Conservation (phyloP, 2,113 vertebrate genomes). For the Microtus montanus region DNA sequence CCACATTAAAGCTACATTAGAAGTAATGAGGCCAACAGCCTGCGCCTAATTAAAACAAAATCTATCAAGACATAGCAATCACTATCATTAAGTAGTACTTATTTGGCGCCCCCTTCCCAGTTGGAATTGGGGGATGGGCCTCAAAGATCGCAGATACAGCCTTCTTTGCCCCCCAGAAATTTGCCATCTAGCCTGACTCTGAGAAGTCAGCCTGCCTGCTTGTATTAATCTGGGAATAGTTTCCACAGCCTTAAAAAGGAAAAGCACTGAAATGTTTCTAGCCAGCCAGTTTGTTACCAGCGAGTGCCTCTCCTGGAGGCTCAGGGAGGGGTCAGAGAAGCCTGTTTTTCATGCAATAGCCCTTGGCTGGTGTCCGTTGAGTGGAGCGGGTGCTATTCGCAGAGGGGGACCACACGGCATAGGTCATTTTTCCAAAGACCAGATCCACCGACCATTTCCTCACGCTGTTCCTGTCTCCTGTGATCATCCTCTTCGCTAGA, state of each 20-base stretch:
- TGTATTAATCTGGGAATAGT: conserved; percentile 69
- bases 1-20: conserved; percentile 80
- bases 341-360: background rate
- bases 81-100: conserved; percentile 75
- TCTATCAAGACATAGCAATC: conserved; percentile 73
- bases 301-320: conserved; percentile 11
- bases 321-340: background rate
- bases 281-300: conserved; percentile 30
- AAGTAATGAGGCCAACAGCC: conserved; percentile 74
- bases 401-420: background rate
- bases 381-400: background rate
- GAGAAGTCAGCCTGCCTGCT: conserved; percentile 60
- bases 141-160: conserved; percentile 55
- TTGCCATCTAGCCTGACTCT: conserved; percentile 58
- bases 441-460: background rate
- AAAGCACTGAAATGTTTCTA: background rate
- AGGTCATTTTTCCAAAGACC: background rate
- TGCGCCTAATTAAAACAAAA: conserved; percentile 79
- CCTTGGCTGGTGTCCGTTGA: background rate
- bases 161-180: conserved; percentile 69
- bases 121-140: conserved; percentile 48
- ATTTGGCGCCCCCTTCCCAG: conserved; percentile 60
- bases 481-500: background rate
- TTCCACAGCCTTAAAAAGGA: conserved; percentile 17
- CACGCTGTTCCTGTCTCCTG: background rate